Base-by-base conservation (phyloP, 1,140 invertebrate species). In the Plodia interpunctella region DNA sequence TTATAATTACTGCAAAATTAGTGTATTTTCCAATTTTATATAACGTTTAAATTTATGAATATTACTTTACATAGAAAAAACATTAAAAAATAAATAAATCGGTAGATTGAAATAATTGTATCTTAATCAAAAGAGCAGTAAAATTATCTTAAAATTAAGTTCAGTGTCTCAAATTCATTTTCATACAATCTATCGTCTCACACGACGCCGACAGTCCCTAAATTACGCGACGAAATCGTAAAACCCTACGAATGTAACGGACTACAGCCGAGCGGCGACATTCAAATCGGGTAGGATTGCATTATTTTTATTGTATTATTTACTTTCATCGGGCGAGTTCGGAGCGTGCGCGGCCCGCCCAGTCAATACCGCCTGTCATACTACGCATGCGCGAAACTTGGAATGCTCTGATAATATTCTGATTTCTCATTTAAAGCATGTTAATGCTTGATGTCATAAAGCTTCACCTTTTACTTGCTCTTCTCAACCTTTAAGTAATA, bases 241-340 rank as follows among this genome's bases (percentile, higher is more conserved):
- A 44, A 15, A 10, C 38, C 38, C 13, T 15, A 15, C 11, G 2
- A 15, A 15, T 44, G 5, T 44, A 44, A 17, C 38, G 3, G 13
- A 15, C 15, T 35, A 1, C 38, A 17, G 13, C 13, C 38, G 11
- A 32, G 9, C 38, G 38, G 13, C 38, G 62, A 72, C 72, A 83
- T 80, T 78, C 76, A 79, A 80, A 80, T 80, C 62, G 66, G 71
- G 70, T 66, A 63, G 68, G 63, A 76, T 74, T 75, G 70, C 80
- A 78, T 83, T 77, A 85, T 85, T 80, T 84, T 83, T 81, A 85
- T 86, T 77, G 78, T 83, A 80, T 75, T 76, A 80, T 80, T 81
- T 83, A 81, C 69, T 62, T 78, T 77, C n/a, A 78, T 72, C 62
- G 71, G 70, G 60, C 66, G 55, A 62, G 57, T 20, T 49, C 52